Evolutionary conservation across 2,113 vertebrate species (phyloP), one percentile per base, ranked within the genome.

Genomic region (Pteruthius melanotis): DNA sequence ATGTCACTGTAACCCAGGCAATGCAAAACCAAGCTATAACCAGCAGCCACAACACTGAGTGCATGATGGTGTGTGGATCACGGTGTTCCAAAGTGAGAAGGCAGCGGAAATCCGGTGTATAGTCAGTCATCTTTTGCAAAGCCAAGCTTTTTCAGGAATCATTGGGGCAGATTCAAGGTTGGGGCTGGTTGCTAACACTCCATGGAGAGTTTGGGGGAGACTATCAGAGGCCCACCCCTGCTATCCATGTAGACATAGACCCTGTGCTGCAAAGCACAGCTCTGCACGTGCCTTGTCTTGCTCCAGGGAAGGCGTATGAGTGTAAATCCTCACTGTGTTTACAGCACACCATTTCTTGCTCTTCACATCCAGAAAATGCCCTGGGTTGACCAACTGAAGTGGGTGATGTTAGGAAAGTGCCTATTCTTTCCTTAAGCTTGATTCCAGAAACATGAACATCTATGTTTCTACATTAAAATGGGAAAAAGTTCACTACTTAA

Each of bases 241-340:
- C 35, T 50, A 30, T 10, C 17, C 42, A 3, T 7, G 35, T 31
- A 47, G 74, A 40, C 22, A 18, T 0, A 42, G 49, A 44, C 13
- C 10, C 14, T 24, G 35, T 15, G 14, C 26, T 71, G 57, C 39
- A 26, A 42, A 91, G 50, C 27, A 61, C 23, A 80, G 50, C 11
- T 93, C 37, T 85, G 27, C 40, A 11, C 0, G 0, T 9, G 15
- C 15, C 20, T 75, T 13, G 14, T 28, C n/a, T 57, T 64, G 49
- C 31, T 66, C 16, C 11, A 72, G 33, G 15, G 20, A 7, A 72
- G 37, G 20, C 76, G 8, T 10, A 18, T 0, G 28, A 30, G 19
- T 30, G 9, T 15, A 39, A 81, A 20, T 52, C 23, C 33, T 49
- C 39, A 5, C 18, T 59, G 42, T 44, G 13, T 56, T 87, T 66